Percentiles rank a stretch among this genome's conserved stretches.
Evolutionary conservation across 2,797 vertebrate species (phyloP).

Genomic region (Oryzias dopingdopingensis): DNA sequence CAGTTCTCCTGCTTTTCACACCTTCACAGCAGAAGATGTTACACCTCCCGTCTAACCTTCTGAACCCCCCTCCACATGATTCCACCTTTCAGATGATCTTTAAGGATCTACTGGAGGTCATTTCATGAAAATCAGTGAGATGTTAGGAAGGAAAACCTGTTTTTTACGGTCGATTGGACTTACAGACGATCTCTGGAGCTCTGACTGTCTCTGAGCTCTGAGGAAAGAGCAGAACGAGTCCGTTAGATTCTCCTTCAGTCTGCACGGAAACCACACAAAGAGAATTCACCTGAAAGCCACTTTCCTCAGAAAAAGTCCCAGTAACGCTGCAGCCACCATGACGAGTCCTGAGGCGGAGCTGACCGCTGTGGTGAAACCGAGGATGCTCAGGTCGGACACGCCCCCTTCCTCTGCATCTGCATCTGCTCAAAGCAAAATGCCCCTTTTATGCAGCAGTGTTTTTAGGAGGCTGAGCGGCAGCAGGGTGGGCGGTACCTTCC

Average conservation of each 20-base stretch:
- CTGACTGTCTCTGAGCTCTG: no score
- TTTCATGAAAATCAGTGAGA: no score
- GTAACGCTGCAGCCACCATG: neutral
- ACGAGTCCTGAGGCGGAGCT: neutral
- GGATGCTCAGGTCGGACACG: neutral
- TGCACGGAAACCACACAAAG: neutral
- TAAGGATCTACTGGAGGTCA: no score
- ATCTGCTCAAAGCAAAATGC: neutral
- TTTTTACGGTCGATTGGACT: no score
- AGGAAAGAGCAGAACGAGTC: no score
- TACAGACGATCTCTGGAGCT: no score
- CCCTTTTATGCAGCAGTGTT: neutral
- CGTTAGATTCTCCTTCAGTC: neutral
- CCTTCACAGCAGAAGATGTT: no score
- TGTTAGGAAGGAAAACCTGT: no score
- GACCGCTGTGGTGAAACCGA: neutral
- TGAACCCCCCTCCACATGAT: no score
- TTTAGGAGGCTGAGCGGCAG: neutral
- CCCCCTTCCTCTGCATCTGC: neutral
- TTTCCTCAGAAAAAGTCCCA: constrained; percentile 4
- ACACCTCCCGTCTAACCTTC: no score
- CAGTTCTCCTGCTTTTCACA: no score
- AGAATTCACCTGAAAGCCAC: neutral
- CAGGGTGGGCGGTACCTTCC: constrained; percentile 8
- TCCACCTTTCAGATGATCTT: no score